These are phyloP conservation scores for Hemibagrus wyckioides DNA, from an alignment of 2,113 vertebrate species.

Conservation along the genomic window DNA sequence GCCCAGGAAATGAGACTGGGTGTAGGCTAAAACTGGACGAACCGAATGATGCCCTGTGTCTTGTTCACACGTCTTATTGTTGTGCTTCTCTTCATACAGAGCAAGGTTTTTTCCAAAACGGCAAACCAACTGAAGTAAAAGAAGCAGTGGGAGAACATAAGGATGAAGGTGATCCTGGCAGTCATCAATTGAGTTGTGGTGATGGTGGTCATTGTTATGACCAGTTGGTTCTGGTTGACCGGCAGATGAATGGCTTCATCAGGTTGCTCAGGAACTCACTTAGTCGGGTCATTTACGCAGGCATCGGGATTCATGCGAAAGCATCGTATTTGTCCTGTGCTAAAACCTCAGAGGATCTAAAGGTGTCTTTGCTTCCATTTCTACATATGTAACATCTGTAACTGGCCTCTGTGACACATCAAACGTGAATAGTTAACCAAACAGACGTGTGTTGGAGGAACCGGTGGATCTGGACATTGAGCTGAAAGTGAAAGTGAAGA, in stretches of 20 bases:
- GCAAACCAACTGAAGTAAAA: conserved; percentile 66
- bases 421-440: not conserved
- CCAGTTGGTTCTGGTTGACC: not conserved
- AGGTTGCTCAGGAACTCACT: not conserved
- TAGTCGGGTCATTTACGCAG: not conserved
- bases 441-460: not conserved
- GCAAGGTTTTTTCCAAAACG: conserved; percentile 70
- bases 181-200: conserved; percentile 35
- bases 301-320: not conserved
- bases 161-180: conserved; percentile 61
- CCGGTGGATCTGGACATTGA: not conserved
- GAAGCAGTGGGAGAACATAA: conserved; percentile 66
- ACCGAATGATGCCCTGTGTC: no score
- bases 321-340: not conserved
- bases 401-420: not conserved
- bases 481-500: not conserved
- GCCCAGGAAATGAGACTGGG: not conserved
- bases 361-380: conserved; percentile 25
- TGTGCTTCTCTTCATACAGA: conserved; percentile 57
- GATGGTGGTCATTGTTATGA: conserved; percentile 44
- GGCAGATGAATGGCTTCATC: not conserved
- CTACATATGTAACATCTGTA: not conserved
- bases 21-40: no score
- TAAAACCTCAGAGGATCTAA: not conserved
- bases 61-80: not conserved